A percentile compares a stretch with the other conserved stretches of the same genome.
Conservation (phyloP, 2,797 vertebrate genomes). For the Rhynchonycteris naso region DNA sequence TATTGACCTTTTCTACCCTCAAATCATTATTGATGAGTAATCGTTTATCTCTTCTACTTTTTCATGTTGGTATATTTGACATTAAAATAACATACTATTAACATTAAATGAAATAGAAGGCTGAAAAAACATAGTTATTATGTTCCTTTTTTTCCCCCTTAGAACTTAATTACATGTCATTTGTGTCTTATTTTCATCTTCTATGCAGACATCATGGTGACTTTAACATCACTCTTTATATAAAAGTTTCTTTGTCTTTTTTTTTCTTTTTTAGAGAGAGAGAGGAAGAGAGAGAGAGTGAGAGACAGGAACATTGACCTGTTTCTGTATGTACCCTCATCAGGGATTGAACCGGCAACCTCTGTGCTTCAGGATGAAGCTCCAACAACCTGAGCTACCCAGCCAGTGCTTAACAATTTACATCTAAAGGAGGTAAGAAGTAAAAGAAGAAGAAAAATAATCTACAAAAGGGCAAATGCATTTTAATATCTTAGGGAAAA, state of each 20-base stretch:
- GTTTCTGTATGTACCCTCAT: no score
- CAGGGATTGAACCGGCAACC: no score
- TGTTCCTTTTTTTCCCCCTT: background rate
- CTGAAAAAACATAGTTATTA: background rate
- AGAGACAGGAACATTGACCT: no score
- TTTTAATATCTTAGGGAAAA: background rate
- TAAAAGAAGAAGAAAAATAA: background rate
- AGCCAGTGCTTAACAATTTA: background rate
- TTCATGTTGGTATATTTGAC: background rate
- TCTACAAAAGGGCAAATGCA: background rate
- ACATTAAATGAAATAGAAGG: background rate
- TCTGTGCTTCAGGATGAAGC: no score
- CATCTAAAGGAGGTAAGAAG: background rate
- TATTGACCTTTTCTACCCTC: background rate
- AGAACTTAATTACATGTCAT: background rate
- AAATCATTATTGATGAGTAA: conserved; percentile 1
- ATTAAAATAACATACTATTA: background rate
- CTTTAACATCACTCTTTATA: background rate
- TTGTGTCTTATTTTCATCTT: background rate
- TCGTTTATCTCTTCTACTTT: background rate
- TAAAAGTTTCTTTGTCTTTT: background rate
- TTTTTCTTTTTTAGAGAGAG: no score
- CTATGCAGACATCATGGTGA: background rate
- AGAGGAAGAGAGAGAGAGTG: no score
- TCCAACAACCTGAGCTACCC: no score